These are phyloP conservation scores for Morinoia aosen DNA, from an alignment of 2,888 invertebrate genomes.

Conservation along the genomic window DNA sequence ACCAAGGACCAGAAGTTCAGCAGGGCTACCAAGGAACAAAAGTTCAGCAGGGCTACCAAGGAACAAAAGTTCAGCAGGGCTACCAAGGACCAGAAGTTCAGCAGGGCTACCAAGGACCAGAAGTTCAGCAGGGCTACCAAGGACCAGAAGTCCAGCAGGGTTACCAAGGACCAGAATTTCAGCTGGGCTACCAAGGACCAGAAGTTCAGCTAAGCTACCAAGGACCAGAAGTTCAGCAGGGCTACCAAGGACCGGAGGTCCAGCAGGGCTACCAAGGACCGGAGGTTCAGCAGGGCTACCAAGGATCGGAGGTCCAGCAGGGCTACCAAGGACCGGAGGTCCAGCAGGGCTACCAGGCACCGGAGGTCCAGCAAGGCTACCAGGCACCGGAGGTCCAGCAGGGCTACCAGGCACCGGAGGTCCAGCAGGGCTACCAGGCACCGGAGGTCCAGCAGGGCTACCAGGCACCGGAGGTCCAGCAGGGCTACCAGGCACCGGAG, in stretches of 20 bases:
- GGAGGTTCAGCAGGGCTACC: neutral
- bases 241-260: neutral
- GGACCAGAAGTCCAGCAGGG: neutral
- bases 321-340: slow-evolving; percentile 6
- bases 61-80: neutral
- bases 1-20: neutral
- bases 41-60: neutral
- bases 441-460: neutral
- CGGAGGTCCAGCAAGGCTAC: neutral
- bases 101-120: slow-evolving; percentile 5
- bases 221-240: neutral
- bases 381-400: neutral
- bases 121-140: neutral
- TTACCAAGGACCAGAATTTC: neutral
- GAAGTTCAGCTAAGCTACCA: neutral
- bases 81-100: neutral
- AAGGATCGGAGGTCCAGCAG: neutral
- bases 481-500: neutral
- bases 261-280: slow-evolving; percentile 12
- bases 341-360: neutral
- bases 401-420: neutral
- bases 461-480: neutral
- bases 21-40: neutral
- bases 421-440: neutral
- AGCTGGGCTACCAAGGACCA: neutral